phyloP scores from a whole-genome alignment of 2,113 vertebrate species.

The Pluvianellus socialis region DNA sequence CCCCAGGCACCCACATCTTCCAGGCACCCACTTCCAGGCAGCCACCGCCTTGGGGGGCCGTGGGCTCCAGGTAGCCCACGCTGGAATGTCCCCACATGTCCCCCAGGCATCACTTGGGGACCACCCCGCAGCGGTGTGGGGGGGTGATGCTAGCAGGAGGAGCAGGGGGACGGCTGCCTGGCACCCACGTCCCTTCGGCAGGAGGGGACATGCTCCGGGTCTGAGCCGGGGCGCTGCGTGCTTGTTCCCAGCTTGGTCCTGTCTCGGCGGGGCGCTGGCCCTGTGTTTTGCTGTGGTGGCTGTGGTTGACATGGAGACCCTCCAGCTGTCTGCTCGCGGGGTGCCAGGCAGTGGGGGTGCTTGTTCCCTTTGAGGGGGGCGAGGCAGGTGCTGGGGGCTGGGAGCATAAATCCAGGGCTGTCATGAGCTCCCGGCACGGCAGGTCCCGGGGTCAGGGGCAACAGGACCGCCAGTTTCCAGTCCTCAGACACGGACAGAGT shows the following conservation, averaged over 20 bases:
- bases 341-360: neutral
- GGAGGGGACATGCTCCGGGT: neutral
- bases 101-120: neutral
- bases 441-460: constrained; percentile 1
- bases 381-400: neutral
- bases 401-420: constrained; percentile 20
- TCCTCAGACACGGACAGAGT: accelerated
- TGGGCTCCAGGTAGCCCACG: accelerated
- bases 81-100: neutral
- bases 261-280: accelerated
- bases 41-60: accelerated
- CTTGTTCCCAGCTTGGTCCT: neutral
- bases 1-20: accelerated
- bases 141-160: neutral
- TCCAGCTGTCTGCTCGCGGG: neutral
- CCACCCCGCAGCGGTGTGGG: accelerated
- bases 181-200: neutral
- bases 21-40: neutral
- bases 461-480: neutral
- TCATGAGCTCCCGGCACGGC: neutral
- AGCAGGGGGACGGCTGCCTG: accelerated
- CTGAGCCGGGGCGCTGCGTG: neutral
- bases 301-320: constrained; percentile 53
- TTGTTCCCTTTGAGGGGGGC: neutral
- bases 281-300: constrained; percentile 29